A percentile compares a stretch with the other conserved stretches of the same genome.
phyloP scores from a whole-genome alignment of 2,113 vertebrate genomes.

The Nibea coibor region DNA sequence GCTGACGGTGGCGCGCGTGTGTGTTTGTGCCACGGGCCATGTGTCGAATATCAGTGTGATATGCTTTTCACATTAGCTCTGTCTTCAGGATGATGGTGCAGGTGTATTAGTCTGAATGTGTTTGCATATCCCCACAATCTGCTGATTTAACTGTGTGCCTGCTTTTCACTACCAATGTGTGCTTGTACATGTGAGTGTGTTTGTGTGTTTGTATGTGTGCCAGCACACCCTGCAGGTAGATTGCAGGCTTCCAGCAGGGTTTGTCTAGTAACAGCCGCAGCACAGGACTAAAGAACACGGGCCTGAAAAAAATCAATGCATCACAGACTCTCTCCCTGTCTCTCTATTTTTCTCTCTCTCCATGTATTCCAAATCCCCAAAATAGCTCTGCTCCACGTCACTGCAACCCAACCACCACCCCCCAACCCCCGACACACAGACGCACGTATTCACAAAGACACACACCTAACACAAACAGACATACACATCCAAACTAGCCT shows the following conservation, averaged over 20 bases:
- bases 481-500: constrained; percentile 51
- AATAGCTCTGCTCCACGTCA: constrained; percentile 71
- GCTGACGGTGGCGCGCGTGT: constrained; percentile 55
- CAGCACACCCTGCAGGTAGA: constrained; percentile 60
- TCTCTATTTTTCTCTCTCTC: constrained; percentile 56
- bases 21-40: background rate
- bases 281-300: constrained; percentile 66
- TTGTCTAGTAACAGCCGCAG: constrained; percentile 67
- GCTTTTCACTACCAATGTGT: constrained; percentile 19
- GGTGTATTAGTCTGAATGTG: constrained; percentile 27
- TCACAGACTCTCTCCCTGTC: constrained; percentile 58
- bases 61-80: constrained; percentile 21
- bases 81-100: background rate
- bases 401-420: background rate
- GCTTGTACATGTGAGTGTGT: background rate
- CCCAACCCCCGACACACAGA: background rate
- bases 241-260: constrained; percentile 55
- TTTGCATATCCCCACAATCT: constrained; percentile 14
- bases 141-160: constrained; percentile 30
- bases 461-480: constrained; percentile 33
- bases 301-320: constrained; percentile 69
- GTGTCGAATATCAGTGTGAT: constrained; percentile 20
- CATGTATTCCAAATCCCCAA: constrained; percentile 65
- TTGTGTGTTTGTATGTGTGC: constrained; percentile 31
- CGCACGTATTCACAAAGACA: constrained; percentile 16